A percentile compares a stretch with the other conserved stretches of the same genome.
phyloP scores from a whole-genome alignment of 1,140 invertebrate species.

The Rhizoglyphus robini region DNA sequence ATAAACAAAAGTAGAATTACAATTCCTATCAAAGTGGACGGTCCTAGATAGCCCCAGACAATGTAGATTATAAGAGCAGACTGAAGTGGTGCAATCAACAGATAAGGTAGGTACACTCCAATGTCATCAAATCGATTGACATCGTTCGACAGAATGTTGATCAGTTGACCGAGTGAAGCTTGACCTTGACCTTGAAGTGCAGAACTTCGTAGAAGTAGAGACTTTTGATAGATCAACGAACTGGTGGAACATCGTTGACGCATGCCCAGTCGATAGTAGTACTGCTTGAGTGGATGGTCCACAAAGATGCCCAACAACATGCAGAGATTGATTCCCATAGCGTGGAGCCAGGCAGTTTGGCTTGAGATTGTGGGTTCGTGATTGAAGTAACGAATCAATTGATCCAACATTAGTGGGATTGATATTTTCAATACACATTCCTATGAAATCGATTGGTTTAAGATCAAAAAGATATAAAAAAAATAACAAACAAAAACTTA shows the following conservation, averaged over 20 bases:
- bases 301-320: not conserved
- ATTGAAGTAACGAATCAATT: not conserved
- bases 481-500: too few species aligned
- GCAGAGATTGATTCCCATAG: too few species aligned
- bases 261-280: not conserved
- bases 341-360: not conserved
- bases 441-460: too few species aligned
- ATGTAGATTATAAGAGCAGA: constrained; percentile 36
- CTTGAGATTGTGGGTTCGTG: not conserved
- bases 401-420: not conserved
- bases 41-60: constrained; percentile 29
- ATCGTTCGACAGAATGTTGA: constrained; percentile 84
- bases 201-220: too few species aligned
- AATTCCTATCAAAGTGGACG: constrained; percentile 34
- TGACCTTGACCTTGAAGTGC: too few species aligned
- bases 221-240: not conserved
- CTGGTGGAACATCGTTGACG: not conserved
- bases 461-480: too few species aligned
- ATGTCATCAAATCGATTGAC: constrained; percentile 39
- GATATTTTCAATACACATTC: not conserved
- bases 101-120: not conserved
- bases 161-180: constrained; percentile 61
- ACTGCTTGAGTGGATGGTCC: not conserved
- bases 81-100: constrained; percentile 56
- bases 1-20: constrained; percentile 36